phyloP scores from a whole-genome alignment of 2,797 vertebrate genomes.

The Lutra lutra region DNA sequence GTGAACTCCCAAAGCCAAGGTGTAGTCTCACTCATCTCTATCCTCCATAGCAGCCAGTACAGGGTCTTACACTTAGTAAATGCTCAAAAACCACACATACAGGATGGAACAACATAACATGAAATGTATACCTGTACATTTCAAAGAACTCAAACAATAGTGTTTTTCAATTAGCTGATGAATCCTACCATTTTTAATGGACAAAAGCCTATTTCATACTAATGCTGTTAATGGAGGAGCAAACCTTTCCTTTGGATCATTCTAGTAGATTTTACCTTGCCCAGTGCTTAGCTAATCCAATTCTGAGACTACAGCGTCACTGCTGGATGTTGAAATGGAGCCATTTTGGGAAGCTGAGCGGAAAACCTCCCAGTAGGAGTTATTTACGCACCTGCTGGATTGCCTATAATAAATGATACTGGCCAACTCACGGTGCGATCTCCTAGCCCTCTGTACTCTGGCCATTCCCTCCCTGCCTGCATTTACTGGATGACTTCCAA shows the following conservation, averaged over 20 bases:
- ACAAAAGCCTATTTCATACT: background rate
- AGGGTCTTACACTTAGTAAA: background rate
- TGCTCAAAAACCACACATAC: background rate
- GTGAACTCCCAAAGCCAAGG: background rate
- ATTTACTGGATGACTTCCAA: constrained; percentile 39
- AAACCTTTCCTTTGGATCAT: background rate
- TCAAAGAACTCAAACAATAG: background rate
- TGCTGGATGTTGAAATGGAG: constrained; percentile 60
- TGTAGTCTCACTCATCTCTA: background rate
- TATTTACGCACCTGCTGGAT: constrained; percentile 73
- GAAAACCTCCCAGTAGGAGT: constrained; percentile 60
- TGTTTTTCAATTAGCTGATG: constrained; percentile 11
- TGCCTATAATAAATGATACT: background rate
- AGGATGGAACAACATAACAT: background rate
- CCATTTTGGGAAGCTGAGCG: constrained; percentile 60
- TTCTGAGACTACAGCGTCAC: constrained; percentile 40
- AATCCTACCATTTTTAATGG: constrained; percentile 26
- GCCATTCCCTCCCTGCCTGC: background rate
- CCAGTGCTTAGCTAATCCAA: constrained; percentile 47
- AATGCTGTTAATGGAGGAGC: background rate
- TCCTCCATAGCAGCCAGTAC: background rate
- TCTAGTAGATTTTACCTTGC: constrained; percentile 31
- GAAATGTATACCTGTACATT: background rate
- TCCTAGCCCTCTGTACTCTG: background rate
- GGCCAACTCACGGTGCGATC: background rate